Evolutionary conservation across 2,113 vertebrate genomes (phyloP).

Genomic region (Heptranchias perlo): DNA sequence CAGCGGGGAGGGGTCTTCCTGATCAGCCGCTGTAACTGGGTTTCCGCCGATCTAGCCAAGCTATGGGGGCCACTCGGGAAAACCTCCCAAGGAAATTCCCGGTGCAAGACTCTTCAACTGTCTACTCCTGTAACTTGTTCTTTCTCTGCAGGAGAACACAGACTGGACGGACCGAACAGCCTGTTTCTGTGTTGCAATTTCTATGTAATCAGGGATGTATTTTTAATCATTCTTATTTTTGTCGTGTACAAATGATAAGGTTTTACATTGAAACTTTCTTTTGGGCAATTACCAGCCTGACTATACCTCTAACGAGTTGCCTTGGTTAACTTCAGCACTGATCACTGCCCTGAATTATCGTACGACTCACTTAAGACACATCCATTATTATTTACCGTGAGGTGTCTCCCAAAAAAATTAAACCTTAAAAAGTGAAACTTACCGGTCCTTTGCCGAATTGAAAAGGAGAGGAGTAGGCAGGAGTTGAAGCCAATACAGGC

Average conservation of each 20-base stretch:
- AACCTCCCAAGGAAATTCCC: neutral
- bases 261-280: neutral
- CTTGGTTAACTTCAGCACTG: neutral
- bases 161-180: neutral
- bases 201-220: neutral
- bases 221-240: neutral
- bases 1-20: neutral
- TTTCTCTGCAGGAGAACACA: neutral
- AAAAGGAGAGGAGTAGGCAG: neutral
- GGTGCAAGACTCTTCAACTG: neutral
- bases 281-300: neutral
- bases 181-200: neutral
- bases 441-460: neutral
- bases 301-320: neutral
- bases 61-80: neutral
- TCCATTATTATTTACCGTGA: neutral
- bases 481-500: neutral
- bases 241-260: neutral
- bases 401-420: neutral
- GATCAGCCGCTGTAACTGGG: neutral
- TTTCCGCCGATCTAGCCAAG: neutral
- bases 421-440: neutral
- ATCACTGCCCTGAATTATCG: neutral
- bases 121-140: neutral
- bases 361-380: neutral